Conservation (phyloP, 2,888 invertebrate genomes). For the Chloromyia formosa region DNA sequence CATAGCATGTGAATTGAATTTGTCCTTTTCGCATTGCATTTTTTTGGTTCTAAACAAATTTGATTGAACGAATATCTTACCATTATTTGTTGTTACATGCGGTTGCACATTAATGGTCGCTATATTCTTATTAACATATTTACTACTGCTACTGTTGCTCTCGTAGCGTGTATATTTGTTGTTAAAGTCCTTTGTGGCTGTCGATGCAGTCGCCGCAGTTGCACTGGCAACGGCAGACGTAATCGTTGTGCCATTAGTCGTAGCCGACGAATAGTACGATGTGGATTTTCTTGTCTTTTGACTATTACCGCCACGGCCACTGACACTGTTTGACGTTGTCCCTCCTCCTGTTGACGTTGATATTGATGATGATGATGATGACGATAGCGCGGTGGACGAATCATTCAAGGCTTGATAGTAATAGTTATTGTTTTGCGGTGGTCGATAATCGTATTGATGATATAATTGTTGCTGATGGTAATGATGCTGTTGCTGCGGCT, state of each 20-base stretch:
- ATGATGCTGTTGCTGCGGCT: conserved; percentile 45
- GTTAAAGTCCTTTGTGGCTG: conserved; percentile 38
- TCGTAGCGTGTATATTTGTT: conserved; percentile 45
- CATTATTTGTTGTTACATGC: conserved; percentile 39
- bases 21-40: no score
- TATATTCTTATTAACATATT: conserved; percentile 47
- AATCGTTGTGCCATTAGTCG: conserved; percentile 31
- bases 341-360: not conserved
- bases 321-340: no score
- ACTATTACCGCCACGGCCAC: not conserved
- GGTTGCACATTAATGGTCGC: conserved; percentile 45
- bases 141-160: conserved; percentile 28
- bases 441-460: conserved; percentile 38
- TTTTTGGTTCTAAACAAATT: not conserved
- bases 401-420: conserved; percentile 23
- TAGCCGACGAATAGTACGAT: conserved; percentile 2
- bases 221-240: not conserved
- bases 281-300: conserved; percentile 29
- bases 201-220: conserved; percentile 15
- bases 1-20: no score
- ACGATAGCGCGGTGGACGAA: not conserved
- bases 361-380: conserved; percentile 9
- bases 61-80: conserved; percentile 33
- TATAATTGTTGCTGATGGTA: conserved; percentile 15
- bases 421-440: conserved; percentile 37